phyloP scores from a whole-genome alignment of 92 coral and sea anemone species.

The Bergia sp. region DNA sequence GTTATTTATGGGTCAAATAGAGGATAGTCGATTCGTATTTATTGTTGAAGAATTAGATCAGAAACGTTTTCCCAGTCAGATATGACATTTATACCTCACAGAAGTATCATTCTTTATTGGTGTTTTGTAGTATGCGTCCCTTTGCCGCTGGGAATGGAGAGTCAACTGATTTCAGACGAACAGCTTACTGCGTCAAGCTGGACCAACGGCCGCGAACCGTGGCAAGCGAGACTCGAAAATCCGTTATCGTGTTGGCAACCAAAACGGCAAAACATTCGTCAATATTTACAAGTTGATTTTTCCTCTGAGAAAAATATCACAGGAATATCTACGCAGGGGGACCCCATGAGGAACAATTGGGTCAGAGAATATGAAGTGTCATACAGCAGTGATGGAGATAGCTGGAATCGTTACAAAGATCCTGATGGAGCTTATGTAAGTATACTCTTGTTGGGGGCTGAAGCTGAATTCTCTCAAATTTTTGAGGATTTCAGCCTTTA shows the following conservation, averaged over 20 bases:
- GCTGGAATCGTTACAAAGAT: constrained; percentile 6
- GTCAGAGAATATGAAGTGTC: constrained; percentile 26
- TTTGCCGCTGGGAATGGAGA: constrained; percentile 7
- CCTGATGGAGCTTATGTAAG: background rate
- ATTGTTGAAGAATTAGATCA: background rate
- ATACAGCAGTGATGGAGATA: background rate
- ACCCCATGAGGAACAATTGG: constrained; percentile 36
- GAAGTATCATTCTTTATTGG: too few species aligned
- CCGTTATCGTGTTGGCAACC: constrained; percentile 38
- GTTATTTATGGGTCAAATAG: too few species aligned
- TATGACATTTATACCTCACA: too few species aligned
- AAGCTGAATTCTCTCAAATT: too few species aligned
- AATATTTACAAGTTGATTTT: constrained; percentile 18
- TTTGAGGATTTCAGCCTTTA: too few species aligned
- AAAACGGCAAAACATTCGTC: background rate
- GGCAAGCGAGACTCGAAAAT: constrained; percentile 28
- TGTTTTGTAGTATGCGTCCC: background rate
- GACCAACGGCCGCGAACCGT: constrained; percentile 4
- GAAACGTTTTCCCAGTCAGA: too few species aligned
- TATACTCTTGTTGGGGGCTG: background rate
- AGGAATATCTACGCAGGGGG: constrained; percentile 47
- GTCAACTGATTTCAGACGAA: background rate
- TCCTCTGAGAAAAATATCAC: constrained; percentile 4
- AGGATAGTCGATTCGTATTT: background rate
- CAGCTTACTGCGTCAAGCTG: constrained; percentile 22